These are phyloP conservation scores for Chironomus striatipennis DNA, from an alignment of 1,140 invertebrate species.

Conservation along the genomic window DNA sequence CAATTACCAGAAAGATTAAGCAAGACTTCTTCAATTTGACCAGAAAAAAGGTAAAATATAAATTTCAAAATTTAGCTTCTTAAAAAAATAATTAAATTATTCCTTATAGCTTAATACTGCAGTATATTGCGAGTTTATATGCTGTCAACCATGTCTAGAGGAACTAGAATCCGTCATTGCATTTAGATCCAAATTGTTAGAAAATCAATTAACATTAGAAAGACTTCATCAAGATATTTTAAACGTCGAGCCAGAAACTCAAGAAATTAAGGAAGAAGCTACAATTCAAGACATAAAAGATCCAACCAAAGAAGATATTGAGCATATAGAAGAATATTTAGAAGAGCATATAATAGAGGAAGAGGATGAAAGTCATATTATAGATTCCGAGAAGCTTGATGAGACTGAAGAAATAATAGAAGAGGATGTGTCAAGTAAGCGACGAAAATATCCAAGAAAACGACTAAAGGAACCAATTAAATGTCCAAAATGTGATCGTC, in stretches of 20 bases:
- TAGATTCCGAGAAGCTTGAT: background rate
- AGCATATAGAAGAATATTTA: background rate
- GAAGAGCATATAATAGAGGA: background rate
- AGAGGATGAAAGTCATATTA: background rate
- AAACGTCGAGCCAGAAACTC: background rate
- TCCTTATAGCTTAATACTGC: background rate
- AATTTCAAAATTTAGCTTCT: background rate
- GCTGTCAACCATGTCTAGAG: background rate
- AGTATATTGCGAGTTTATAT: background rate
- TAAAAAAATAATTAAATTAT: background rate
- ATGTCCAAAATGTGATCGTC: slow-evolving; percentile 16
- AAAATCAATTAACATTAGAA: background rate
- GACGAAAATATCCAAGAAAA: background rate
- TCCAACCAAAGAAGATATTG: background rate
- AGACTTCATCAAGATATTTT: background rate
- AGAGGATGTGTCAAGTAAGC: too few relatives aligned
- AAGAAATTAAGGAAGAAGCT: background rate
- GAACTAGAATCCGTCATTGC: background rate
- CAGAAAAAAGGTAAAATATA: background rate
- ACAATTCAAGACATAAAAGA: background rate
- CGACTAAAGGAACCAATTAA: background rate
- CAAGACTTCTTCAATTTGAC: background rate
- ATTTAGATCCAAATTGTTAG: background rate
- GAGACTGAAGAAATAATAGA: background rate
- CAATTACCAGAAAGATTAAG: background rate